Percentiles rank a stretch among this genome's conserved stretches.
phyloP scores from a whole-genome alignment of 2,797 vertebrate species.

The Cyclopterus lumpus region DNA sequence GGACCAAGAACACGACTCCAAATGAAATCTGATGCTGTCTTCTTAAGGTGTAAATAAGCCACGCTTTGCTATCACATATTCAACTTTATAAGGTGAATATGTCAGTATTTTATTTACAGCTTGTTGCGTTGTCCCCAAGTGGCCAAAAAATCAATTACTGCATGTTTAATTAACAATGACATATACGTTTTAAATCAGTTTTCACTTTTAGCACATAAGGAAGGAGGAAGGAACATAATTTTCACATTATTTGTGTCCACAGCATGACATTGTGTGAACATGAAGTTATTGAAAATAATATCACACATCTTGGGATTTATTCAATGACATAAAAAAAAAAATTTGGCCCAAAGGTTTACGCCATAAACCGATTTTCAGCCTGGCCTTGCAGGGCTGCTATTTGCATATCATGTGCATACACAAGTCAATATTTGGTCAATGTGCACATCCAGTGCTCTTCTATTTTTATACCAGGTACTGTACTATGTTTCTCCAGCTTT shows the following conservation, averaged over 20 bases:
- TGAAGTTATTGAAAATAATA: neutral
- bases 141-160: neutral
- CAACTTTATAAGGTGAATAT: neutral
- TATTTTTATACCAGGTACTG: neutral
- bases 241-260: neutral
- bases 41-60: no score
- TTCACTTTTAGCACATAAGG: neutral
- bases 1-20: neutral
- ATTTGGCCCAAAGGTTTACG: neutral
- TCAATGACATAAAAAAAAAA: constrained; percentile 14
- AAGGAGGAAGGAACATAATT: neutral
- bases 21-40: neutral
- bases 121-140: neutral
- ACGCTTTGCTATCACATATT: neutral
- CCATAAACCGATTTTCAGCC: neutral
- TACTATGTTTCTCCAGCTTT: neutral
- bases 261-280: neutral
- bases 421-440: neutral
- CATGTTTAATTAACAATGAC: constrained; percentile 4
- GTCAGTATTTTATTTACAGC: neutral
- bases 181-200: neutral
- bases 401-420: neutral
- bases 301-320: constrained; percentile 4
- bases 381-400: fast-evolving
- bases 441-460: neutral